Conservation (phyloP, 2,797 vertebrate genomes). For the Gouania willdenowi region DNA sequence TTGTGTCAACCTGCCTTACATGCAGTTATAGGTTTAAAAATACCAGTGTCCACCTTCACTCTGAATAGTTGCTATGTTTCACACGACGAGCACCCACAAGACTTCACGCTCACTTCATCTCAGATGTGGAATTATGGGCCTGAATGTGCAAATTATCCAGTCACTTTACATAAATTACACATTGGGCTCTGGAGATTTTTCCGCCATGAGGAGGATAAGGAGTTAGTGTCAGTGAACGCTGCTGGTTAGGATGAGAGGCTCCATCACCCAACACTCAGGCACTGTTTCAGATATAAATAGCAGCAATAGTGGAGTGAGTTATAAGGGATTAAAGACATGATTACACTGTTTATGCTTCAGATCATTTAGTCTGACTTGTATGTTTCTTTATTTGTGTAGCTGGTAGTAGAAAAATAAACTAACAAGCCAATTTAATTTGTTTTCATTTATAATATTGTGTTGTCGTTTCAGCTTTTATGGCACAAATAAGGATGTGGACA, state of each 20-base stretch:
- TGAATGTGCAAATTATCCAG: constrained; percentile 54
- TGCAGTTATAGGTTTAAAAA: no score
- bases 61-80: no score
- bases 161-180: no score
- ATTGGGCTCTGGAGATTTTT: constrained; percentile 28
- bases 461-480: no score
- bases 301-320: constrained; percentile 18
- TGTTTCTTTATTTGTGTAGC: no score
- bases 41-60: no score
- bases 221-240: constrained; percentile 16
- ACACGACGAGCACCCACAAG: constrained; percentile 30
- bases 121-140: constrained; percentile 39
- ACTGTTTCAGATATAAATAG: constrained; percentile 26
- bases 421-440: no score
- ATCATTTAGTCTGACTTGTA: background rate
- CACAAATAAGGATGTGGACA: no score
- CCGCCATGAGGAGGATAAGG: constrained; percentile 1
- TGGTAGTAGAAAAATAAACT: no score
- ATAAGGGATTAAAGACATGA: constrained; percentile 15
- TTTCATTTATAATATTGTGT: no score
- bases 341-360: constrained; percentile 1
- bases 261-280: constrained; percentile 16
- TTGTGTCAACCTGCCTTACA: no score
- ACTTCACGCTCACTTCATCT: constrained; percentile 35
- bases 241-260: constrained; percentile 28